Evolutionary conservation across 2,797 vertebrate species (phyloP), one percentile per base, ranked within the genome.

Genomic region (Girardinus metallicus): DNA sequence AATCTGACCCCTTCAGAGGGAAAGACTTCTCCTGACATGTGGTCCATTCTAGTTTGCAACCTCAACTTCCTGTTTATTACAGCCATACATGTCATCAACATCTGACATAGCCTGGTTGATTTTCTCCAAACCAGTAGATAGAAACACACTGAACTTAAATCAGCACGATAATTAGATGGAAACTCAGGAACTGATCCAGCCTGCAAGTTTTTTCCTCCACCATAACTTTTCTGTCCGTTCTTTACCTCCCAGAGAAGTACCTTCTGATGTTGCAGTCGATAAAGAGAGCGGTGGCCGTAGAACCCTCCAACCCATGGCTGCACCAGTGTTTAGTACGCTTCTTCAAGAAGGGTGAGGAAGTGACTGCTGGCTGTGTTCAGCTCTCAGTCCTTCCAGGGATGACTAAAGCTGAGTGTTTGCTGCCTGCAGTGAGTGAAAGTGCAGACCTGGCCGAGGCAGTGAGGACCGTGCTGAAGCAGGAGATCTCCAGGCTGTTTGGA

Each of bases 261-360:
- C 95, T 99, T 93, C 92, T 99, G 93, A 99, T 99, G 99, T 96
- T 99, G 81, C 98, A 99, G 83, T 99, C 99, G 9, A 97, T 99
- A 86, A 99, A 99, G 92, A 96, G 99, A 92, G 98, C 99, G 2
- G 92, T 97, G 89, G 94, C 96, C 90, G 98, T 99, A 85, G 97
- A 99, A 89, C 93, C 96, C 2, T 96, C 97, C 94, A 95, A 99
- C 88, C 98, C 99, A 36, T 99, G 98, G 98, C 96, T 99, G 89
- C 98, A 99, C 47, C 97, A 99, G 95, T 99, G 98, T 96, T 95
- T 99, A 93, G 98, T 99, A 57, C 98, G 98, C 91, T 99, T 99
- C 95, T 99, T 99, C 89, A 98, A 96, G 96, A 97, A 96, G 93
- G 98, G 98, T 99, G 90, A 4, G 53, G 9, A 68, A 23, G 36